Evolutionary conservation across 2,797 vertebrate species (phyloP).

Genomic region (Varecia variegata): DNA sequence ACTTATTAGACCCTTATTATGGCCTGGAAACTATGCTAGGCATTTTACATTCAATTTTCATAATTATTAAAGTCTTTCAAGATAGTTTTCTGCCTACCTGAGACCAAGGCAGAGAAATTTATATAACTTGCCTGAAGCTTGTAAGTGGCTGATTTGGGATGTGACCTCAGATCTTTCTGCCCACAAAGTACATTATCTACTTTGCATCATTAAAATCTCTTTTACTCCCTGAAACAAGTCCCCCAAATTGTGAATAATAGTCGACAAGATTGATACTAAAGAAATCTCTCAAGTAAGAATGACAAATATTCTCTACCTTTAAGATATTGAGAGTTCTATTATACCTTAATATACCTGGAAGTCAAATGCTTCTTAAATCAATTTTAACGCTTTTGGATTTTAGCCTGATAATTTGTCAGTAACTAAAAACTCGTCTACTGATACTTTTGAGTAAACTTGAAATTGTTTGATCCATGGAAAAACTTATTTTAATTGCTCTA

Average conservation of each 20-base stretch:
- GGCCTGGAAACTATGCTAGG: background rate
- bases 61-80: constrained; percentile 20
- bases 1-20: background rate
- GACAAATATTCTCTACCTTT: background rate
- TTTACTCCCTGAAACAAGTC: background rate
- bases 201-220: constrained; percentile 56
- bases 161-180: background rate
- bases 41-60: constrained; percentile 21
- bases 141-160: constrained; percentile 5
- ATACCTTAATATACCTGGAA: background rate
- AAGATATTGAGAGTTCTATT: background rate
- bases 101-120: background rate
- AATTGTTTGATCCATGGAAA: background rate
- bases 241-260: constrained; percentile 10
- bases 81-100: background rate
- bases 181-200: background rate
- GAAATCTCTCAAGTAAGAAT: background rate
- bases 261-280: background rate
- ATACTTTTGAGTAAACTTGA: constrained; percentile 23
- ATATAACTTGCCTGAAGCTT: constrained; percentile 18
- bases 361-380: background rate
- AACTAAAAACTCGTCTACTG: constrained; percentile 1
- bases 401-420: background rate
- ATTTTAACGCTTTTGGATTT: constrained; percentile 13
- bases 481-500: constrained; percentile 41